phyloP scores from a whole-genome alignment of 37 sponge, comb jelly and placozoan genomes.

The Beroe ovata region DNA sequence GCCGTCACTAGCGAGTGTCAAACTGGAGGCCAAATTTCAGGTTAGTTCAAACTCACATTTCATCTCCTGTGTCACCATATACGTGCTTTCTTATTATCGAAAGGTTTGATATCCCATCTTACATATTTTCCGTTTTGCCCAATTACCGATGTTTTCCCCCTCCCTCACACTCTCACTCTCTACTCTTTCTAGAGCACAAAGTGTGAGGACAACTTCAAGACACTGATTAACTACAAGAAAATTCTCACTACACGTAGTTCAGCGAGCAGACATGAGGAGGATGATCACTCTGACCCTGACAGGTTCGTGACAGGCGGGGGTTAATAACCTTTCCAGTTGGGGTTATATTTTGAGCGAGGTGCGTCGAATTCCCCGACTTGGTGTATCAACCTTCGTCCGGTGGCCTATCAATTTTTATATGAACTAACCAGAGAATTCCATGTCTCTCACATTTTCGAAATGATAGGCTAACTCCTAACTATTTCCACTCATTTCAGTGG shows the following conservation, averaged over 20 bases:
- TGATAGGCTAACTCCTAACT: too few relatives aligned
- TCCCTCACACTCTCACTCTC: not conserved
- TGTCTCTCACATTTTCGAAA: too few relatives aligned
- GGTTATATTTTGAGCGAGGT: too few relatives aligned
- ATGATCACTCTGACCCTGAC: not conserved
- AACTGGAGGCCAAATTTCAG: slow-evolving; percentile 17
- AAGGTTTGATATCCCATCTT: too few relatives aligned
- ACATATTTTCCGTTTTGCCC: too few relatives aligned
- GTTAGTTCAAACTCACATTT: slow-evolving; percentile 1
- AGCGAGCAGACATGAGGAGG: not conserved
- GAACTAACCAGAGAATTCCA: too few relatives aligned
- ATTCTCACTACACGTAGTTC: not conserved
- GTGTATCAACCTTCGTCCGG: too few relatives aligned
- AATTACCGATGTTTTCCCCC: not conserved
- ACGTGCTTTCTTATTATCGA: too few relatives aligned
- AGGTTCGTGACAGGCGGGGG: slow-evolving; percentile 8
- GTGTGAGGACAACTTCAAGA: slow-evolving; percentile 46
- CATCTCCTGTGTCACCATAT: too few relatives aligned
- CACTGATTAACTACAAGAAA: slow-evolving; percentile 63
- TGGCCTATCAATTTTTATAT: too few relatives aligned
- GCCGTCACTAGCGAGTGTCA: slow-evolving; percentile 46
- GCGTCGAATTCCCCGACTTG: too few relatives aligned
- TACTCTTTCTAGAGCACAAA: slow-evolving; percentile 26
- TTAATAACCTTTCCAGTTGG: too few relatives aligned
- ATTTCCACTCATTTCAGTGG: slow-evolving; percentile 1